A percentile compares a stretch with the other conserved stretches of the same genome.
Conservation (phyloP, 1,140 invertebrate species). For the Zaprionus lachaisei region DNA sequence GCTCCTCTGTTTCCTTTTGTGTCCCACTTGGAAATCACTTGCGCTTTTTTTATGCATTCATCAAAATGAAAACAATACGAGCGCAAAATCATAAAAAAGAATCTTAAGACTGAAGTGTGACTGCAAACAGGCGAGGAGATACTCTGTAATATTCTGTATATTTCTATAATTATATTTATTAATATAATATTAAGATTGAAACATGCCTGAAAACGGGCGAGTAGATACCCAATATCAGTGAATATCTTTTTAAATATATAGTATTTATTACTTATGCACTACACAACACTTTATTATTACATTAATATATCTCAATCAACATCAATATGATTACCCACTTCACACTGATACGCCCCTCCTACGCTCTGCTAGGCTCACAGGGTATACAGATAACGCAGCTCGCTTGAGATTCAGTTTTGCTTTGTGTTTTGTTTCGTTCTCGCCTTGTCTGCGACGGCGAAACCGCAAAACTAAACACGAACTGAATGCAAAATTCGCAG, state of each 20-base stretch:
- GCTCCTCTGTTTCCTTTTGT: not conserved
- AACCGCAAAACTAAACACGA: slow-evolving; percentile 61
- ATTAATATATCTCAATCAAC: too few relatives aligned
- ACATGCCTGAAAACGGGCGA: too few relatives aligned
- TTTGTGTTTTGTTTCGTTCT: slow-evolving; percentile 7
- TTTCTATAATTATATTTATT: not conserved
- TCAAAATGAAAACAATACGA: slow-evolving; percentile 52
- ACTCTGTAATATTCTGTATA: slow-evolving; percentile 7
- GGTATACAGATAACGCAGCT: slow-evolving; percentile 17
- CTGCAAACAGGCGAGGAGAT: not conserved
- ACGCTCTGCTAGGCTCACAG: not conserved
- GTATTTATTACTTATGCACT: too few relatives aligned
- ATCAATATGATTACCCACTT: too few relatives aligned
- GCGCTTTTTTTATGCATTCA: slow-evolving; percentile 58
- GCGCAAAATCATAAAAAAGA: slow-evolving; percentile 41
- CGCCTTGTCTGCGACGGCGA: slow-evolving; percentile 29
- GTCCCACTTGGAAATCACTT: slow-evolving; percentile 48
- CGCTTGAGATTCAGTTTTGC: slow-evolving; percentile 3
- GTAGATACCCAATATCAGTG: too few relatives aligned
- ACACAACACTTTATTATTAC: too few relatives aligned
- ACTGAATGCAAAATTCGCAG: slow-evolving; percentile 61
- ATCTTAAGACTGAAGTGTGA: slow-evolving; percentile 10
- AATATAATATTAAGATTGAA: too few relatives aligned
- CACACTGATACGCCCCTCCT: not conserved
- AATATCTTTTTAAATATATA: too few relatives aligned